These are phyloP conservation scores for Luperina nickerlii DNA, from an alignment of 2,888 invertebrate species.

Conservation along the genomic window DNA sequence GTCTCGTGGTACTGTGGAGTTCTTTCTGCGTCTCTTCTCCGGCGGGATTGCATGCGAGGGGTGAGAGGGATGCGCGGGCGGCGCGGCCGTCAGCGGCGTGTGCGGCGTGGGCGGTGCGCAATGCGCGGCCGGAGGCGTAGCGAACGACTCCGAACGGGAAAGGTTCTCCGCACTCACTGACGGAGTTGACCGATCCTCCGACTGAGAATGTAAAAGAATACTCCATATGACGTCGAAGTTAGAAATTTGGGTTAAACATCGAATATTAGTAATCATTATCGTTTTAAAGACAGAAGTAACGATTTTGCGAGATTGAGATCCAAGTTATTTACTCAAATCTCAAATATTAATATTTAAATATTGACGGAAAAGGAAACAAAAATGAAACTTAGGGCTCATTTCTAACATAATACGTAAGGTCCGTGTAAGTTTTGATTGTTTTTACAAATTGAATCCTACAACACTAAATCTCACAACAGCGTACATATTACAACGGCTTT, in stretches of 20 bases:
- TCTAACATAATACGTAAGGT: slow-evolving; percentile 10
- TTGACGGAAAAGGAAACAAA: neutral
- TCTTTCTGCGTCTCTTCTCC: slow-evolving; percentile 87
- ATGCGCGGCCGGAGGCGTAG: slow-evolving; percentile 84
- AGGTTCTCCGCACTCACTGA: slow-evolving; percentile 88
- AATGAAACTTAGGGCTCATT: neutral
- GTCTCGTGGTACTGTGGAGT: slow-evolving; percentile 83
- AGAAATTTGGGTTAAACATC: neutral
- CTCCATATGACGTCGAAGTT: neutral
- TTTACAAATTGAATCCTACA: slow-evolving; percentile 37
- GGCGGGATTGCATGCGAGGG: slow-evolving; percentile 73
- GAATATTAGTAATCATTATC: neutral
- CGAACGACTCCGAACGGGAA: slow-evolving; percentile 85
- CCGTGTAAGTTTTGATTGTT: slow-evolving; percentile 13
- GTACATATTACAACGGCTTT: slow-evolving; percentile 64
- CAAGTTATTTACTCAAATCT: neutral
- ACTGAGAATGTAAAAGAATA: slow-evolving; percentile 70
- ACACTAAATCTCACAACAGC: slow-evolving; percentile 48
- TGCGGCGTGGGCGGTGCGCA: slow-evolving; percentile 80
- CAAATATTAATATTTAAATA: neutral
- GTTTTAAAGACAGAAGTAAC: neutral
- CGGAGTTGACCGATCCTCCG: slow-evolving; percentile 87
- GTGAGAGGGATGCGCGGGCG: slow-evolving; percentile 69
- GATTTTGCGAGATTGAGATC: neutral
- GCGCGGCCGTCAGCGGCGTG: slow-evolving; percentile 77